These are phyloP conservation scores for Corapipo altera DNA, from an alignment of 2,113 vertebrate genomes.

Conservation along the genomic window DNA sequence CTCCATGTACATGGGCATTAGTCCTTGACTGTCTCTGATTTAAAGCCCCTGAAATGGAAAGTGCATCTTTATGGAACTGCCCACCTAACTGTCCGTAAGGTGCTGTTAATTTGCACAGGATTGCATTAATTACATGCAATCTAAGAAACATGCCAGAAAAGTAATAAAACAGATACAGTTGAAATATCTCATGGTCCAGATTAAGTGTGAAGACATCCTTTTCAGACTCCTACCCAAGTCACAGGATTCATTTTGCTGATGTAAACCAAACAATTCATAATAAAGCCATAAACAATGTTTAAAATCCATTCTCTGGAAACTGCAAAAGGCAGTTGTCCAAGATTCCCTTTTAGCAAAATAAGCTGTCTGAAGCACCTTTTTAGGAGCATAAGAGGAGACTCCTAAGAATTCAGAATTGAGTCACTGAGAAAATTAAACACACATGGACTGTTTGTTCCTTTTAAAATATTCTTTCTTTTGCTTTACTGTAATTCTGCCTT, in stretches of 20 bases:
- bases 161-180: neutral
- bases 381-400: neutral
- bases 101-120: neutral
- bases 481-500: neutral
- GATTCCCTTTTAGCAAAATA: neutral
- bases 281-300: neutral
- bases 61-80: neutral
- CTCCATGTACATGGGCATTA: rapidly evolving
- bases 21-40: neutral
- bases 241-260: neutral
- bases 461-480: neutral
- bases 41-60: neutral
- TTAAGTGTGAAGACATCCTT: neutral
- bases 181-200: neutral
- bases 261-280: neutral
- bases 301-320: neutral
- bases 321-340: neutral
- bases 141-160: neutral
- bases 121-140: neutral
- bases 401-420: neutral
- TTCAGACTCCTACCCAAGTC: neutral
- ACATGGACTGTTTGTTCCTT: neutral
- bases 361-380: neutral
- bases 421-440: neutral
- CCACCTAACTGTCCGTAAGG: neutral